A percentile compares a stretch with the other conserved stretches of the same genome.
Conservation (phyloP, 1,140 invertebrate genomes). For the Homalodisca vitripennis region DNA sequence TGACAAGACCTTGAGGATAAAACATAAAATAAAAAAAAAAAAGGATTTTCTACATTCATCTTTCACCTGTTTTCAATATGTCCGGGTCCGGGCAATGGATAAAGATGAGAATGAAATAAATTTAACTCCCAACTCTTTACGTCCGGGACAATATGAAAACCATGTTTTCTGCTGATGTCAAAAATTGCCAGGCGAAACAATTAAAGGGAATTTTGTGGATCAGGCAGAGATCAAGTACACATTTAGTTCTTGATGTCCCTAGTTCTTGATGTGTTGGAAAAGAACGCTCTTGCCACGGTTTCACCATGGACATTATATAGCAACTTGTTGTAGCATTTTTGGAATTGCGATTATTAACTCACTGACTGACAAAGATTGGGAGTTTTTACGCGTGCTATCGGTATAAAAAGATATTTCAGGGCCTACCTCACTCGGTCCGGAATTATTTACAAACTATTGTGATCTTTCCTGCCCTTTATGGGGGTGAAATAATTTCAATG, state of each 20-base stretch:
- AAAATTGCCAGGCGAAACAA: constrained; percentile 42
- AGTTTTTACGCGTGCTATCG: constrained; percentile 49
- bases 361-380: constrained; percentile 52
- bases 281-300: constrained; percentile 52
- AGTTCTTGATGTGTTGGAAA: constrained; percentile 51
- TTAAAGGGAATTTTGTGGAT: constrained; percentile 32
- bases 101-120: constrained; percentile 56
- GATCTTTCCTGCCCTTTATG: neutral
- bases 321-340: constrained; percentile 57
- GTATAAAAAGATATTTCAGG: constrained; percentile 40
- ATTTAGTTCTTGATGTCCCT: too few species aligned
- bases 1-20: constrained; percentile 50
- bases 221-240: constrained; percentile 44
- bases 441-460: neutral
- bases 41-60: constrained; percentile 52
- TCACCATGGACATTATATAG: constrained; percentile 57
- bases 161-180: constrained; percentile 14
- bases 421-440: neutral
- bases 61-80: constrained; percentile 52
- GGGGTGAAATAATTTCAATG: neutral
- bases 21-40: constrained; percentile 46
- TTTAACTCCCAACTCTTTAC: constrained; percentile 63
- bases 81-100: constrained; percentile 58
- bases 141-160: constrained; percentile 59
- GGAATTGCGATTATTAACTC: constrained; percentile 56